Evolutionary conservation across 2,888 invertebrate species (phyloP).

Genomic region (Chymomyza caudatula): DNA sequence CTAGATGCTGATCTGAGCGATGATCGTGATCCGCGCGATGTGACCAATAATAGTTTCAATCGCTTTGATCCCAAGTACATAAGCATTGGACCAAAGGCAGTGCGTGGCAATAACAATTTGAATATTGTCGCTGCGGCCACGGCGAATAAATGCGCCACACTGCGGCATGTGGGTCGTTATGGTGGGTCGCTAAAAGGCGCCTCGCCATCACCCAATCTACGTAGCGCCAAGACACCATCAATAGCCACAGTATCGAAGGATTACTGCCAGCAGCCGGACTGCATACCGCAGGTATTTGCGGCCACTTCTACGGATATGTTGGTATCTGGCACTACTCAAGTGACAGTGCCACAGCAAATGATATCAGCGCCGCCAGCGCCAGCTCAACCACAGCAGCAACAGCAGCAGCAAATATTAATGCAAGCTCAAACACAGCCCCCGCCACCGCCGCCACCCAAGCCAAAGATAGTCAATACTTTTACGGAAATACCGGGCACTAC

Average conservation of each 20-base stretch:
- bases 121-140: constrained; percentile 73
- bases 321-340: constrained; percentile 28
- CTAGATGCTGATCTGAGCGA: constrained; percentile 65
- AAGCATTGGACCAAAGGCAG: constrained; percentile 78
- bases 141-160: constrained; percentile 77
- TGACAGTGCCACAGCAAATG: constrained; percentile 44
- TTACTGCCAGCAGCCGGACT: constrained; percentile 77
- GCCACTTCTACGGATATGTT: constrained; percentile 52
- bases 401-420: constrained; percentile 31
- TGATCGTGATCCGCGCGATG: constrained; percentile 77
- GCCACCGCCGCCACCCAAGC: constrained; percentile 71
- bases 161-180: constrained; percentile 78
- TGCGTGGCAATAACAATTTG: constrained; percentile 75
- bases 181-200: constrained; percentile 77
- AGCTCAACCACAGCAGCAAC: constrained; percentile 42
- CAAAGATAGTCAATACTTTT: constrained; percentile 76
- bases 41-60: constrained; percentile 78
- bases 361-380: constrained; percentile 42
- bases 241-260: constrained; percentile 78
- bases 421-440: constrained; percentile 60
- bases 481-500: constrained; percentile 78
- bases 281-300: constrained; percentile 71
- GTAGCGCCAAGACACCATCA: constrained; percentile 78
- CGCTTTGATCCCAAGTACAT: constrained; percentile 79
- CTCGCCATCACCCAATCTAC: constrained; percentile 77